phyloP scores from a whole-genome alignment of 2,113 vertebrate genomes.

The Esox niger region DNA sequence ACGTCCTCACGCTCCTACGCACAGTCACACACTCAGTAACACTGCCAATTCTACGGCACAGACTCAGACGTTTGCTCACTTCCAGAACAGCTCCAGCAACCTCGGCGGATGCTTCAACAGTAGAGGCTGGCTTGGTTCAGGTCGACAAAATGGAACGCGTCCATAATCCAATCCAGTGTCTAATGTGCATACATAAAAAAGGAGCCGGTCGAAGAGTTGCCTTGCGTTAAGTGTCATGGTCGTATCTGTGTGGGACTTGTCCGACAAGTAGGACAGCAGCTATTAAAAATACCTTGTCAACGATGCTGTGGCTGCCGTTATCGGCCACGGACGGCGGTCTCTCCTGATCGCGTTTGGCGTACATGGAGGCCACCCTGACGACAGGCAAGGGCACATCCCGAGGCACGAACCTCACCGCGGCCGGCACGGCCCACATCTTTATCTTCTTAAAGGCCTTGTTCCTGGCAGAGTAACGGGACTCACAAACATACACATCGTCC shows the following conservation, averaged over 20 bases:
- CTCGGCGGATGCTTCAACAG: too few relatives aligned
- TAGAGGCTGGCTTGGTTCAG: too few relatives aligned
- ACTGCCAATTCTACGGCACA: not conserved
- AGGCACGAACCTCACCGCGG: slow-evolving; percentile 79
- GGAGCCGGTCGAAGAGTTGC: too few relatives aligned
- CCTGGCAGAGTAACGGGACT: slow-evolving; percentile 90
- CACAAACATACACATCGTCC: slow-evolving; percentile 93
- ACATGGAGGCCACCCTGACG: slow-evolving; percentile 93
- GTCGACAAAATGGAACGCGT: too few relatives aligned
- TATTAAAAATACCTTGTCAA: slow-evolving; percentile 72
- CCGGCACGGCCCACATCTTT: slow-evolving; percentile 91
- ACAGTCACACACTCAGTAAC: not conserved
- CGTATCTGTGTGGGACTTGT: too few relatives aligned
- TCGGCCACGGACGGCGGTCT: slow-evolving; percentile 76
- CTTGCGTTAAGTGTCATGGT: too few relatives aligned
- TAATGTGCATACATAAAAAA: too few relatives aligned
- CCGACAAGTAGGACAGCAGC: too few relatives aligned
- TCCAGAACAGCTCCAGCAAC: not conserved
- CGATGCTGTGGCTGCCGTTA: slow-evolving; percentile 58
- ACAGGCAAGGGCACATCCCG: slow-evolving; percentile 89
- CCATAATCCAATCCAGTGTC: too few relatives aligned
- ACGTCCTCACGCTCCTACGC: slow-evolving; percentile 91
- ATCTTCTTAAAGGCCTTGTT: slow-evolving; percentile 97
- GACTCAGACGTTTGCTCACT: too few relatives aligned
- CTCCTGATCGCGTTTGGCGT: slow-evolving; percentile 87